Evolutionary conservation across 2,113 vertebrate species (phyloP), one percentile per base, ranked within the genome.

Genomic region (Capreolus pygargus): DNA sequence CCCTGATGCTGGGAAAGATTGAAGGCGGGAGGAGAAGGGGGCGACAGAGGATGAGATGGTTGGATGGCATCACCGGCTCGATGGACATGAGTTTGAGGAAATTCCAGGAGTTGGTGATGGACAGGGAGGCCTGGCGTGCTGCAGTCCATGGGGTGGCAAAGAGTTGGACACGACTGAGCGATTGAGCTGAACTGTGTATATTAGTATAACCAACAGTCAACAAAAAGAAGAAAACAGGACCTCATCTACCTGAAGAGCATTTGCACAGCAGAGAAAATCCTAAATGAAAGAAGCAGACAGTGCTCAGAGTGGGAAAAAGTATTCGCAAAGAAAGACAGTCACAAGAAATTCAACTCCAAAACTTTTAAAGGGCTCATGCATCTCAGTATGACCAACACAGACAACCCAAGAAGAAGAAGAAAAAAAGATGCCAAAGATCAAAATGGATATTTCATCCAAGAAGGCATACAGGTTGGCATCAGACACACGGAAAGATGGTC

Each of bases 121-220:
- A 36, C 33, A 21, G 33, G 64, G 33, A 67, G 4, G 17, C n/a
- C 8, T 36, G 64, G 33, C 0, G 0, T 10, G 64, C 17, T 67
- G 33, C 33, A 0, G 33, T 36, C 8, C 33, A 2, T 36, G 17
- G 64, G 33, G 8, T 21, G 8, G 0, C 17, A 36, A n/a, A 67
- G n/a, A 67, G 8, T 2, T 0, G 0, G 8, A 67, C 64, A 11
- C 2, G 1, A 36, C 33, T n/a, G 7, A 67, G 33, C 0, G 2
- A 36, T 1, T 67, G 33, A 19, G 2, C 4, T 67, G 64, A 67
- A 36, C n/a, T 70, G 2, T 36, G 11, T 70, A 6, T 21, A 21
- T n/a, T 36, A 70, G n/a, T 11, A 36, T 21, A 36, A 70, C 1
- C 4, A 70, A 70, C 21, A 70, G 21, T 70, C 17, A 23, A 21